phyloP scores from a whole-genome alignment of 2,113 vertebrate genomes.

The Malurus melanocephalus region DNA sequence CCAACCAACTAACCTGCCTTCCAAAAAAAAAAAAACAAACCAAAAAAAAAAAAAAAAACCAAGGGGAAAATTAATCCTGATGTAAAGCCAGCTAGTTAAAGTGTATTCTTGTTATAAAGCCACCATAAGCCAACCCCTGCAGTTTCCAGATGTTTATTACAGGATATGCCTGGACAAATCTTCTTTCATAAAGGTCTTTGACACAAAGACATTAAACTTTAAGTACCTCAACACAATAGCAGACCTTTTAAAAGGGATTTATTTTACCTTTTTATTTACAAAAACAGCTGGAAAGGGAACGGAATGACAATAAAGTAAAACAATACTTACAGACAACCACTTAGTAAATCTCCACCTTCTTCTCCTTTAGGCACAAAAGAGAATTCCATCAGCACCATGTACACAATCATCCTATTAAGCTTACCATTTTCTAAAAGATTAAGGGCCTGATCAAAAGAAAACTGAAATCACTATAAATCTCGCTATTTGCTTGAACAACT shows the following conservation, averaged over 20 bases:
- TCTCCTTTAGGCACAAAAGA: background rate
- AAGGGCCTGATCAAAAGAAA: conserved; percentile 14
- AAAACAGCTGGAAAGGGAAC: conserved; percentile 28
- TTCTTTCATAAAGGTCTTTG: conserved; percentile 32
- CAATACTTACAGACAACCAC: background rate
- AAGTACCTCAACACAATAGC: conserved; percentile 33
- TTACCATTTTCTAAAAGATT: conserved; percentile 10
- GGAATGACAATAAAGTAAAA: conserved; percentile 42
- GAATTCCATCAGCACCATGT: background rate
- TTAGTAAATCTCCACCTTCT: conserved; percentile 22
- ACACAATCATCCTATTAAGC: background rate
- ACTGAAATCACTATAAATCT: conserved; percentile 17
- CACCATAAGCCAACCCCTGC: background rate
- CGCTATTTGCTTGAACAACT: background rate
- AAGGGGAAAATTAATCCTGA: background rate
- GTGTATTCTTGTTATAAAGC: background rate
- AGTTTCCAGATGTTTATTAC: conserved; percentile 55
- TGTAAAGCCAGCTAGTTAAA: conserved; percentile 10
- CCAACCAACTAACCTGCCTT: background rate
- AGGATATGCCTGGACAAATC: conserved; percentile 37
- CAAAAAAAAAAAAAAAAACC: background rate
- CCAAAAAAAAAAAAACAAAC: background rate
- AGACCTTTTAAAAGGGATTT: conserved; percentile 27
- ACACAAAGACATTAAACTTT: conserved; percentile 28
- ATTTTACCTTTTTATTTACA: background rate